These are phyloP conservation scores for Adrianichthys oophorus DNA, from an alignment of 2,797 vertebrate species.

Conservation along the genomic window DNA sequence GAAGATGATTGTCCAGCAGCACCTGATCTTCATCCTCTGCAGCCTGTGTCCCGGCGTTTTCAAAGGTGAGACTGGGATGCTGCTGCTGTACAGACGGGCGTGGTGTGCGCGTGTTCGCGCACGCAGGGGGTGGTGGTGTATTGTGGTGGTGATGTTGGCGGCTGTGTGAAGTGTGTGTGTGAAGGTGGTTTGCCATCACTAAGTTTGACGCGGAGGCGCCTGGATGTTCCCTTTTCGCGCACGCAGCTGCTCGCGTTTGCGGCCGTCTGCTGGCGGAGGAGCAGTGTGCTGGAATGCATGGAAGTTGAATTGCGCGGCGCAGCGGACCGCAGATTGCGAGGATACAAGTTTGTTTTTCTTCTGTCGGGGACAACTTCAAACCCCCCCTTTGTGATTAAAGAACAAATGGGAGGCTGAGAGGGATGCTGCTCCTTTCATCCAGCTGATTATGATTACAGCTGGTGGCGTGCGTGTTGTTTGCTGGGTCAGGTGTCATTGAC, in stretches of 20 bases:
- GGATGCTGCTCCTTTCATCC: slow-evolving; percentile 8
- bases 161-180: slow-evolving; percentile 25
- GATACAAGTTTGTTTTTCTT: slow-evolving; percentile 57
- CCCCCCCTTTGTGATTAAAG: slow-evolving; percentile 8
- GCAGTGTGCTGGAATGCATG: slow-evolving; percentile 66
- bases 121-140: not conserved
- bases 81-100: slow-evolving; percentile 68
- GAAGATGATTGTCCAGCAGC: slow-evolving; percentile 80
- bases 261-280: slow-evolving; percentile 29
- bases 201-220: slow-evolving; percentile 9
- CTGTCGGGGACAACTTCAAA: slow-evolving; percentile 45
- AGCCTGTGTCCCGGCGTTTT: slow-evolving; percentile 78
- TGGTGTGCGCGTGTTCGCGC: slow-evolving; percentile 65
- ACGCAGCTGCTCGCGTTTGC: slow-evolving; percentile 14
- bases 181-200: slow-evolving; percentile 27
- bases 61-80: slow-evolving; percentile 76
- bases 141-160: not conserved
- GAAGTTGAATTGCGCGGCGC: slow-evolving; percentile 61
- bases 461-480: slow-evolving; percentile 30
- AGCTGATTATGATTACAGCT: slow-evolving; percentile 23
- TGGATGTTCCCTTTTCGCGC: not conserved
- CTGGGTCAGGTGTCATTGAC: slow-evolving; percentile 27
- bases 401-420: slow-evolving; percentile 2
- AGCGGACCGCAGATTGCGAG: slow-evolving; percentile 55
- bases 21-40: slow-evolving; percentile 79